Conservation (phyloP, 2,888 invertebrate species). For the Drosophila paranaensis region DNA sequence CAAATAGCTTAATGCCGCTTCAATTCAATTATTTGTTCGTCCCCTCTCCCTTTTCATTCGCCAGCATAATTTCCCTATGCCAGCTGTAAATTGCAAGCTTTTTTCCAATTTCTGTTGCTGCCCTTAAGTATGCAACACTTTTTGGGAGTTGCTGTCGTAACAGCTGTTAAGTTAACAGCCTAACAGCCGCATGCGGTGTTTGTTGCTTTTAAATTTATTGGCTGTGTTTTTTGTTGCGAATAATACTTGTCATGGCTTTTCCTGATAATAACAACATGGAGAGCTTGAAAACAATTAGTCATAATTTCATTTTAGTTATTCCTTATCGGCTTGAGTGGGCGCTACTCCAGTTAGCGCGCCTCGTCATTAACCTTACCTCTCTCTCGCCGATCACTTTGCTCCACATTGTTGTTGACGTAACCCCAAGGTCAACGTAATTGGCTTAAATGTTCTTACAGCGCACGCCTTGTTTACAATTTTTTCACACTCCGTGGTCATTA, state of each 20-base stretch:
- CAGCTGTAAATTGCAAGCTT: slow-evolving; percentile 7
- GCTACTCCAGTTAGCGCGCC: slow-evolving; percentile 10
- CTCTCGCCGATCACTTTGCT: slow-evolving; percentile 30
- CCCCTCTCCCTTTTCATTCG: background rate
- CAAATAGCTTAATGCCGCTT: slow-evolving; percentile 24
- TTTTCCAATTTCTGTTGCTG: slow-evolving; percentile 6
- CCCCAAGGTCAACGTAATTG: slow-evolving; percentile 51
- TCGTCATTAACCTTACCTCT: slow-evolving; percentile 21
- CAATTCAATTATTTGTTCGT: slow-evolving; percentile 16
- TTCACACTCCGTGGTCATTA: slow-evolving; percentile 58
- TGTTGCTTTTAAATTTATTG: slow-evolving; percentile 4
- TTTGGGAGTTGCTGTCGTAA: background rate
- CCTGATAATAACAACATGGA: background rate
- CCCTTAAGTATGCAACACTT: slow-evolving; percentile 43
- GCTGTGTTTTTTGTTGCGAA: background rate
- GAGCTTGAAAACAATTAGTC: slow-evolving; percentile 28
- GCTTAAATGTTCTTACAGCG: slow-evolving; percentile 48
- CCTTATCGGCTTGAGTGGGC: slow-evolving; percentile 8
- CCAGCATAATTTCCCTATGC: slow-evolving; percentile 18
- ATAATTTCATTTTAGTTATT: slow-evolving; percentile 6
- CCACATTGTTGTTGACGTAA: slow-evolving; percentile 30
- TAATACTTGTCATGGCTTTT: background rate
- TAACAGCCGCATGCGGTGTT: slow-evolving; percentile 21
- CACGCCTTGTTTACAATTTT: slow-evolving; percentile 45
- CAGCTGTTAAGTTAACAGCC: slow-evolving; percentile 1